Conservation (phyloP, 2,888 invertebrate species). For the Priapulus caudatus region DNA sequence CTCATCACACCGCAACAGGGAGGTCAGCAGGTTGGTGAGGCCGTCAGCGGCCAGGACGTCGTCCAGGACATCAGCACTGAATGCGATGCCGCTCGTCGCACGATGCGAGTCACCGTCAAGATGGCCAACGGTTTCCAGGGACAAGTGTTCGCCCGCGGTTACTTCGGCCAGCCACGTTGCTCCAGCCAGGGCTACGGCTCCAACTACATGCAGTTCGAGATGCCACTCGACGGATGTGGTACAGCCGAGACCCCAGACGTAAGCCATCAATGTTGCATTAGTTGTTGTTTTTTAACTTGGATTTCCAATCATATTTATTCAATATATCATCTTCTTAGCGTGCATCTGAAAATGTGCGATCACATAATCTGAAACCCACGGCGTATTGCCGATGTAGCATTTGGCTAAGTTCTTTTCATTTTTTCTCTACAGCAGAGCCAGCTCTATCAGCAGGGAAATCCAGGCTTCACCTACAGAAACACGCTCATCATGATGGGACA, state of each 20-base stretch:
- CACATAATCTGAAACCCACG: too few species aligned
- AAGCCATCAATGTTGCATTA: neutral
- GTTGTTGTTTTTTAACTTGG: too few species aligned
- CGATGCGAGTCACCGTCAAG: neutral
- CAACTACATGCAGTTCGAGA: neutral
- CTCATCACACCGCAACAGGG: too few species aligned
- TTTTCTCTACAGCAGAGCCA: too few species aligned
- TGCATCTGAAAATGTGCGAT: too few species aligned
- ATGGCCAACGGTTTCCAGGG: neutral
- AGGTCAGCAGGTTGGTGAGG: neutral
- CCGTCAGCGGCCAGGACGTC: neutral
- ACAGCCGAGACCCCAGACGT: constrained; percentile 1
- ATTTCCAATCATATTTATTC: too few species aligned
- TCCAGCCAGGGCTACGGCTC: neutral
- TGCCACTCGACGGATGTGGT: neutral
- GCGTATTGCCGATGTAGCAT: too few species aligned
- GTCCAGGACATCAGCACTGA: neutral
- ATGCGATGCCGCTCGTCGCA: neutral
- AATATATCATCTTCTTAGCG: too few species aligned
- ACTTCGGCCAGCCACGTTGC: neutral
- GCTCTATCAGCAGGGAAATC: too few species aligned
- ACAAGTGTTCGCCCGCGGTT: neutral
- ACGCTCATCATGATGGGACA: neutral
- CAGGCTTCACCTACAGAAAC: neutral
- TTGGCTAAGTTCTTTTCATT: too few species aligned